Base-by-base conservation (phyloP, 2,113 vertebrate species). In the Hippoglossus stenolepis region DNA sequence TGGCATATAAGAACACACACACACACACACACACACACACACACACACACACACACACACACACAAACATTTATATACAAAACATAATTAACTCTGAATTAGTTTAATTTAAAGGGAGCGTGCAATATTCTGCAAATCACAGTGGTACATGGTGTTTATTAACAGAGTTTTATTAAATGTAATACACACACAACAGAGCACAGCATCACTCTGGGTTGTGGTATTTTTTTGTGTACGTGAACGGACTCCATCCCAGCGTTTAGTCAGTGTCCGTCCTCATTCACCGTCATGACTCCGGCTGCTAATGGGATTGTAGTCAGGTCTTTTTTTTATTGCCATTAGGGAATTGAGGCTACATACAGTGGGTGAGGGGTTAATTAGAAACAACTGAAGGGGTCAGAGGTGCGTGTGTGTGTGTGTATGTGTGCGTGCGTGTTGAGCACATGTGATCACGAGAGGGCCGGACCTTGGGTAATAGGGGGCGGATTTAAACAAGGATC, bases 281-380 rank as follows among this genome's bases (percentile, higher is more conserved):
- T 84, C 79, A 6, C 80, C 83, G 80, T 85, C 82, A 70, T 61
- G 80, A 84, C 79, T 77, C 94, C 85, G 87, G 90, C 88, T 87
- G 90, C 93, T 93, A 93, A 94, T 95, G 94, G 95, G 94, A 95
- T 95, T 93, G 90, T 91, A 93, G 92, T 92, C 84, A 92, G 91
- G 94, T n/a, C 20, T n/a, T 54, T 54, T 49, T 94, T 95, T 96
- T 95, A 96, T 94, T 91, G 95, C 95, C 93, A 94, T 92, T 94
- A 92, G 91, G 89, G 87, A 95, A 93, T 88, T 93, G 89, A 83
- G 79, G 85, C 88, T 92, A 93, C 85, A 73, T 92, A 89, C 91
- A 92, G 93, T 87, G 89, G 96, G 96, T 96, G 95, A 96, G 91
- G 95, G 97, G 96, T 97, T 97, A 97, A 97, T 98, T 95, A 96